phyloP scores from a whole-genome alignment of 2,888 invertebrate species.

The Chrysina gloriosa region DNA sequence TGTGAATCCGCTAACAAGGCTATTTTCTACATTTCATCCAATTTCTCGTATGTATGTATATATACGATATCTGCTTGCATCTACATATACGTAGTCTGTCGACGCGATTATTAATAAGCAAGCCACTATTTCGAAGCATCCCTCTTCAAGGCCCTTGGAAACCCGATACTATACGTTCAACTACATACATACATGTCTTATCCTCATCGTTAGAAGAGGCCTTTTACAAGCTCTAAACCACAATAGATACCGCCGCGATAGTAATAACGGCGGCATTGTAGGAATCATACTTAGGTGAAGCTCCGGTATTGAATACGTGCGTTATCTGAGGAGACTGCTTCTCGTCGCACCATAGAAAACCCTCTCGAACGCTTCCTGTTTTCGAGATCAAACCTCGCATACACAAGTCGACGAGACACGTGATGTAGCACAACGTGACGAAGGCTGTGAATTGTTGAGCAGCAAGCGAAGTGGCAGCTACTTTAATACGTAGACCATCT shows the following conservation, averaged over 20 bases:
- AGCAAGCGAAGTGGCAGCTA: too few species aligned
- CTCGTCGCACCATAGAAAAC: conserved; percentile 19
- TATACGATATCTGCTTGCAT: too few species aligned
- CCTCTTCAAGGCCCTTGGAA: background rate
- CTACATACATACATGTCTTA: background rate
- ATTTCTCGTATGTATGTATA: too few species aligned
- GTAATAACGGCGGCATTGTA: background rate
- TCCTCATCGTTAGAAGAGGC: background rate
- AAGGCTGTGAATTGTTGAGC: too few species aligned
- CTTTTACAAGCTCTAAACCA: background rate
- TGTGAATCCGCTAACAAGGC: too few species aligned
- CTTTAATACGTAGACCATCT: too few species aligned
- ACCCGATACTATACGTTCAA: conserved; percentile 6
- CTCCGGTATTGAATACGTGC: conserved; percentile 37
- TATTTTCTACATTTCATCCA: too few species aligned
- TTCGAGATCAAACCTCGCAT: conserved; percentile 14
- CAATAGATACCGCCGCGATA: background rate
- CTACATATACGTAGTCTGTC: too few species aligned
- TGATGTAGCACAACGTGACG: too few species aligned
- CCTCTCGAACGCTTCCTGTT: conserved; percentile 33
- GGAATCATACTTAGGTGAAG: conserved; percentile 8
- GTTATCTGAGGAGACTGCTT: conserved; percentile 28
- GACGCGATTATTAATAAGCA: background rate
- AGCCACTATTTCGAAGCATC: too few species aligned
- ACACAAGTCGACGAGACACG: background rate